A percentile compares a stretch with the other conserved stretches of the same genome.
Conservation (phyloP, 1,140 invertebrate genomes). For the Aphelinus atriplicis region DNA sequence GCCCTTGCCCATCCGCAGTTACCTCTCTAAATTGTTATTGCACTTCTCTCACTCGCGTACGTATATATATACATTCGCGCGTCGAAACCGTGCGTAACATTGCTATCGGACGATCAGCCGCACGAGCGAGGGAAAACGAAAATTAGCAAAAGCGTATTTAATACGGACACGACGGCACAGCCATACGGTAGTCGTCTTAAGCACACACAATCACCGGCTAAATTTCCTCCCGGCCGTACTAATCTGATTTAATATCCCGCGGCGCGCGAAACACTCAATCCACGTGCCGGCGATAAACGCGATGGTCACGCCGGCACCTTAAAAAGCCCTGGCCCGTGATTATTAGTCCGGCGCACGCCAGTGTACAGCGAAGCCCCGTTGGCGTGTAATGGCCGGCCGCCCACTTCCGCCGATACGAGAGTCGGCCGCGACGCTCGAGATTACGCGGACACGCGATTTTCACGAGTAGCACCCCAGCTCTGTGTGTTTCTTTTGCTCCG, state of each 20-base stretch:
- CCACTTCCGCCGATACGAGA: neutral
- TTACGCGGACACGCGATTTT: slow-evolving; percentile 21
- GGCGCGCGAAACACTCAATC: slow-evolving; percentile 4
- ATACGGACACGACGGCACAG: no score
- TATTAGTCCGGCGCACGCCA: slow-evolving; percentile 23
- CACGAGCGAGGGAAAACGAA: no score
- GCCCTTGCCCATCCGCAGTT: no score
- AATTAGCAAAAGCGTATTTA: no score
- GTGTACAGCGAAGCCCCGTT: no score
- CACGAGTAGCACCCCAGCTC: neutral
- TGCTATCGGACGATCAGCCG: neutral
- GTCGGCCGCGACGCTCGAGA: neutral
- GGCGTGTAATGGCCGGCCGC: neutral
- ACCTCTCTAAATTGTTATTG: no score
- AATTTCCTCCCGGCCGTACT: neutral
- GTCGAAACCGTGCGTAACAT: neutral
- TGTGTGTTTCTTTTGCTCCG: neutral
- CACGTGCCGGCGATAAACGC: neutral
- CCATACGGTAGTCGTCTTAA: no score
- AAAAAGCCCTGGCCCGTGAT: slow-evolving; percentile 18
- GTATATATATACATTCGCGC: no score
- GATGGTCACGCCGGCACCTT: slow-evolving; percentile 7
- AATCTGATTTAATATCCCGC: slow-evolving; percentile 7
- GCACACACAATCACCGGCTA: no score
- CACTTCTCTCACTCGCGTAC: no score